Conservation (phyloP, 2,797 vertebrate genomes). For the Agapornis canus region DNA sequence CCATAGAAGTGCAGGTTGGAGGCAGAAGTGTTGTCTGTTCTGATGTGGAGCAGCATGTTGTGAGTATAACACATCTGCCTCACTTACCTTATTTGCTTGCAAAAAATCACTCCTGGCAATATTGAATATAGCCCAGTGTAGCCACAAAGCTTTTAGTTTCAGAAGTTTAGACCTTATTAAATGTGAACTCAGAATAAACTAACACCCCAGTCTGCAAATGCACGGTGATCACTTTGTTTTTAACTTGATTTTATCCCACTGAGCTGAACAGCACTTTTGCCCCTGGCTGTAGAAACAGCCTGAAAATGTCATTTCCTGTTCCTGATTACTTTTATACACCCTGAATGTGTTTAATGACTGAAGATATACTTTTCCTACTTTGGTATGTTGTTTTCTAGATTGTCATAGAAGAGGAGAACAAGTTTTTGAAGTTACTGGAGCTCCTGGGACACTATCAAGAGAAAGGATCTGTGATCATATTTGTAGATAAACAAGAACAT, state of each 20-base stretch:
- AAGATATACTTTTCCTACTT: not conserved
- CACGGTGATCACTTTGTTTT: not conserved
- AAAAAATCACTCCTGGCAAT: not conserved
- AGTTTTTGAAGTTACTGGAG: slow-evolving; percentile 96
- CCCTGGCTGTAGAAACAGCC: not conserved
- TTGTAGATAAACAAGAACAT: slow-evolving; percentile 98
- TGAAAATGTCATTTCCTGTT: not conserved
- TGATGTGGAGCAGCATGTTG: slow-evolving; percentile 96
- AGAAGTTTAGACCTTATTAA: not conserved
- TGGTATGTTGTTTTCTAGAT: slow-evolving; percentile 77
- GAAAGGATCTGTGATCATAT: slow-evolving; percentile 96
- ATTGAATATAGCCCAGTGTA: not conserved
- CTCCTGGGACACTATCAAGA: slow-evolving; percentile 97
- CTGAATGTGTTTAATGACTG: not conserved
- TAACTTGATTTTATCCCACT: not conserved
- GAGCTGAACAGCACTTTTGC: not conserved
- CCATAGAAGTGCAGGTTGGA: slow-evolving; percentile 96
- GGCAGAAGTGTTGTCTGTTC: slow-evolving; percentile 98
- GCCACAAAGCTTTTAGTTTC: not conserved
- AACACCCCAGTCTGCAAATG: not conserved
- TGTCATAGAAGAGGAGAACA: slow-evolving; percentile 96
- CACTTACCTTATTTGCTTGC: not conserved
- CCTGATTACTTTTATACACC: not conserved
- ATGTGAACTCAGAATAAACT: not conserved
- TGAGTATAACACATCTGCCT: slow-evolving; percentile 62